phyloP scores from a whole-genome alignment of 2,113 vertebrate genomes.

The Chaenocephalus aceratus region DNA sequence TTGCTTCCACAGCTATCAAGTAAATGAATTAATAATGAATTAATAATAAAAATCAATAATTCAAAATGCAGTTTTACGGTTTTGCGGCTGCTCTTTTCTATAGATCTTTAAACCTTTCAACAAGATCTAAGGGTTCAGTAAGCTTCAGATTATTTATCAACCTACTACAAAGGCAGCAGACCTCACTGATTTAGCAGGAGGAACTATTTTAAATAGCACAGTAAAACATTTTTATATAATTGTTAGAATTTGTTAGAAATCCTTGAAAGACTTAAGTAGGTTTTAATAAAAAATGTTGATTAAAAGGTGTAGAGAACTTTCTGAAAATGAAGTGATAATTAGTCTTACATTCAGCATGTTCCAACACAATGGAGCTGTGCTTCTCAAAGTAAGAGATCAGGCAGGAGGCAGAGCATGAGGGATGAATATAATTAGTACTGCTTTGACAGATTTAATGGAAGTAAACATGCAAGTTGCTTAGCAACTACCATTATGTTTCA shows the following conservation, averaged over 20 bases:
- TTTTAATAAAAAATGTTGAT: too few relatives aligned
- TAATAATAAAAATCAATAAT: background rate
- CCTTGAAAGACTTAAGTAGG: background rate
- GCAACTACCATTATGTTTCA: constrained; percentile 58
- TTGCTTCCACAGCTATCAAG: background rate
- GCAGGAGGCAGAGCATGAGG: constrained; percentile 50
- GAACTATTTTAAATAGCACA: background rate
- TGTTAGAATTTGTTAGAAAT: background rate
- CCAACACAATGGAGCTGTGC: constrained; percentile 11
- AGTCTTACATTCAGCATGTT: background rate
- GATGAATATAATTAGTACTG: constrained; percentile 56
- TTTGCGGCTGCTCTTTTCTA: background rate
- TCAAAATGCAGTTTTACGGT: background rate
- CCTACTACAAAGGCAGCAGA: background rate
- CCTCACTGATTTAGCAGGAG: constrained; percentile 6
- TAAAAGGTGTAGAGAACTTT: too few relatives aligned
- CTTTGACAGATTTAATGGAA: constrained; percentile 60
- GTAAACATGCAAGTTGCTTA: constrained; percentile 67
- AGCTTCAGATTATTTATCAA: background rate
- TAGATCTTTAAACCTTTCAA: background rate
- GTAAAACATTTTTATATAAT: background rate
- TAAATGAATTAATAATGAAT: background rate
- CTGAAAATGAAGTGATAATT: background rate
- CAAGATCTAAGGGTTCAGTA: background rate
- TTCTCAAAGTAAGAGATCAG: constrained; percentile 23